A percentile compares a stretch with the other conserved stretches of the same genome.
These are phyloP conservation scores for Crotalus viridis DNA, from an alignment of 2,113 vertebrate species.

Conservation along the genomic window DNA sequence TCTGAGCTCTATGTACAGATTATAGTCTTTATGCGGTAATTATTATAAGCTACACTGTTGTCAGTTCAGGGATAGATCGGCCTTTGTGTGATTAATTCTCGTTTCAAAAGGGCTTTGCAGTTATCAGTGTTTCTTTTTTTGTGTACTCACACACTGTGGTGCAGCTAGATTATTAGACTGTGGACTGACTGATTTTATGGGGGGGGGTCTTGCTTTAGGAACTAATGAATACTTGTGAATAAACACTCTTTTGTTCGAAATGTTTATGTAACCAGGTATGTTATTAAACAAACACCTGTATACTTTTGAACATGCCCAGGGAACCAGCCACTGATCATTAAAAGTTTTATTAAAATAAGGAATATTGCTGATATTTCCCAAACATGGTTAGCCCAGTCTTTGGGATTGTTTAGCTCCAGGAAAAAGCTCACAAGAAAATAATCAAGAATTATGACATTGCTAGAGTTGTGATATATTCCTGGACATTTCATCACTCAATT, in stretches of 20 bases:
- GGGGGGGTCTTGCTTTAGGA: not conserved
- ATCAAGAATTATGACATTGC: not conserved
- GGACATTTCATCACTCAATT: not conserved
- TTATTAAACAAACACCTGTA: not conserved
- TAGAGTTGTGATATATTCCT: not conserved
- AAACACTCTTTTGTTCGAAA: not conserved
- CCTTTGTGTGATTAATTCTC: conserved; percentile 50
- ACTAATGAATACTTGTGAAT: not conserved
- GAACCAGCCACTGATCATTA: not conserved
- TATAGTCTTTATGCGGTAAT: conserved; percentile 42
- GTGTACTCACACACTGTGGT: not conserved
- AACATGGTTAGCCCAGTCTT: not conserved
- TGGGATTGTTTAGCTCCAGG: conserved; percentile 45
- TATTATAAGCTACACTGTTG: conserved; percentile 2
- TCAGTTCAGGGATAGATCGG: conserved; percentile 53
- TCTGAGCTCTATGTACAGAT: conserved; percentile 24
- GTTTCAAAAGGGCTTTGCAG: conserved; percentile 59
- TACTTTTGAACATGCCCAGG: not conserved
- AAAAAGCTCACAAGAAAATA: not conserved
- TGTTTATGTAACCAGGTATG: not conserved
- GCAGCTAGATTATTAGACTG: not conserved
- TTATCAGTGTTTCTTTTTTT: not conserved
- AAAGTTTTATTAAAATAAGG: not conserved
- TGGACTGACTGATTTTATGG: not conserved
- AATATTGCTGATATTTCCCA: not conserved